A percentile compares a stretch with the other conserved stretches of the same genome.
Conservation (phyloP, 1,140 invertebrate genomes). For the Halictus rubicundus region DNA sequence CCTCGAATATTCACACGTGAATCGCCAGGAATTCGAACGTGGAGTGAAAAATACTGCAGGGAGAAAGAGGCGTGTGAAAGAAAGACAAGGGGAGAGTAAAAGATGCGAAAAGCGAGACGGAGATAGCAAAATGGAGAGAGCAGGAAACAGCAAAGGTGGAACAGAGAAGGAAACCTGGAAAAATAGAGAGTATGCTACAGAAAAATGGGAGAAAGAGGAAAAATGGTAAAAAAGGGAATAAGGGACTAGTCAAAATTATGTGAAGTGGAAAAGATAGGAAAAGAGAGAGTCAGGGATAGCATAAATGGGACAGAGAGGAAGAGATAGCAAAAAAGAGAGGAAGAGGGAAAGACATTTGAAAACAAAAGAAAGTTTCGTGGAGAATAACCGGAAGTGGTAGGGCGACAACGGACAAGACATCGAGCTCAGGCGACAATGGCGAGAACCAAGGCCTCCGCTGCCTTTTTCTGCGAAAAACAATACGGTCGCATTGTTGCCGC, state of each 20-base stretch:
- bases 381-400: slow-evolving; percentile 41
- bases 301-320: too few relatives aligned
- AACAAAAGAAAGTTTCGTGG: slow-evolving; percentile 16
- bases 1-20: slow-evolving; percentile 1
- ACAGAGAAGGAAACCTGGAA: not conserved
- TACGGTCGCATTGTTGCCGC: slow-evolving; percentile 1
- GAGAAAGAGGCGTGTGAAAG: too few relatives aligned
- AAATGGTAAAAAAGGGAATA: too few relatives aligned
- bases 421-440: slow-evolving; percentile 8
- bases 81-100: not conserved
- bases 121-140: too few relatives aligned
- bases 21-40: not conserved
- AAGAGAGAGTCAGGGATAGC: too few relatives aligned
- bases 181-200: too few relatives aligned
- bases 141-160: not conserved
- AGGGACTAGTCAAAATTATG: too few relatives aligned
- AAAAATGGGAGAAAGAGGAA: too few relatives aligned
- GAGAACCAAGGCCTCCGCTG: not conserved
- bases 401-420: slow-evolving; percentile 24
- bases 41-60: too few relatives aligned
- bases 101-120: too few relatives aligned
- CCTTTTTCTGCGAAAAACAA: slow-evolving; percentile 35
- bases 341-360: slow-evolving; percentile 1
- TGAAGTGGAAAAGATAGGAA: too few relatives aligned
- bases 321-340: not conserved